Evolutionary conservation across 35 echinoderm and acorn worm species (phyloP).

Genomic region (Patiria miniata): DNA sequence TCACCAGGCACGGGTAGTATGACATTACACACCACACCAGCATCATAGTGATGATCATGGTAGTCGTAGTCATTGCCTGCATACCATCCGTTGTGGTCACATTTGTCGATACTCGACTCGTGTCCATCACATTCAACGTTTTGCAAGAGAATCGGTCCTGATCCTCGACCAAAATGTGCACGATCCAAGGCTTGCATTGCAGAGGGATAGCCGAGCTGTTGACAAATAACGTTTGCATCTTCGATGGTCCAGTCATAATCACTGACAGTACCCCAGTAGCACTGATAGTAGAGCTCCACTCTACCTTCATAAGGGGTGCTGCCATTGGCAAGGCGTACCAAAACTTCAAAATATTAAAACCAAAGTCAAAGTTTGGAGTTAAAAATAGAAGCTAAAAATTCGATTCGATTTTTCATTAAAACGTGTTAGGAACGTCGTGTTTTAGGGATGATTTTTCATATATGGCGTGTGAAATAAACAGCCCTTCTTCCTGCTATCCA

Average conservation of each 20-base stretch:
- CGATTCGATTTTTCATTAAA: too few species aligned
- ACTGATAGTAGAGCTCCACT: background rate
- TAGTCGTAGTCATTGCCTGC: too few species aligned
- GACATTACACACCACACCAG: too few species aligned
- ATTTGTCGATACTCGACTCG: background rate
- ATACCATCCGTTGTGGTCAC: background rate
- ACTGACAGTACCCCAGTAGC: conserved; percentile 17
- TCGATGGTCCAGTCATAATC: background rate
- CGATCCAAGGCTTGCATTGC: background rate
- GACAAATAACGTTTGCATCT: conserved; percentile 13
- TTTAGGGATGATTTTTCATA: too few species aligned
- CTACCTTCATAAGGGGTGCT: background rate
- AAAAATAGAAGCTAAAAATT: too few species aligned
- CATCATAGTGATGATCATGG: too few species aligned
- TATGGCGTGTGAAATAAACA: too few species aligned
- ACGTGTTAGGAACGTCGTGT: too few species aligned
- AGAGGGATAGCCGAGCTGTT: background rate
- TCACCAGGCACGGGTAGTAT: too few species aligned
- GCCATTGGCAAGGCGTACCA: conserved; percentile 7
- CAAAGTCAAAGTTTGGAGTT: too few species aligned
- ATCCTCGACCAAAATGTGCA: conserved; percentile 8
- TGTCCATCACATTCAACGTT: background rate
- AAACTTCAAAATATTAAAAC: too few species aligned
- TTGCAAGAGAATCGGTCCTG: background rate
- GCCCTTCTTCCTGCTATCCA: too few species aligned